A percentile compares a stretch with the other conserved stretches of the same genome.
Evolutionary conservation across 2,113 vertebrate species (phyloP).

Genomic region (Orycteropus afer): DNA sequence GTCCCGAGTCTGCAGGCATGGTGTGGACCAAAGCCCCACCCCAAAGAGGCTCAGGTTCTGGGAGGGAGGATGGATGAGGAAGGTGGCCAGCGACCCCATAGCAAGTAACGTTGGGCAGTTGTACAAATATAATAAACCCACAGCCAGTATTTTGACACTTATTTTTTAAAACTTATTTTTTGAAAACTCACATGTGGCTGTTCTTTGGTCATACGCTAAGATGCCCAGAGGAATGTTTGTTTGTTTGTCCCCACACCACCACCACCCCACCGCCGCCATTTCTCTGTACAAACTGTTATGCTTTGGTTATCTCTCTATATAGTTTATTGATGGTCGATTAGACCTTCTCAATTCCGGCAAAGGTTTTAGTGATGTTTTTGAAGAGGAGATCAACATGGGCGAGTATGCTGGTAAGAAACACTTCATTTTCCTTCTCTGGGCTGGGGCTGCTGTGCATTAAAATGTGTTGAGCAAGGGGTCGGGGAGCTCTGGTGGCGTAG

Average conservation of each 20-base stretch:
- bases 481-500: too few relatives aligned
- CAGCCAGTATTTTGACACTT: background rate
- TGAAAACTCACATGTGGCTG: background rate
- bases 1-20: background rate
- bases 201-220: background rate
- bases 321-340: constrained; percentile 98
- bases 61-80: background rate
- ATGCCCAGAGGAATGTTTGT: background rate
- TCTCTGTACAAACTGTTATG: background rate
- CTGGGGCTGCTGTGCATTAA: background rate
- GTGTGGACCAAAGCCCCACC: background rate
- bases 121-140: background rate
- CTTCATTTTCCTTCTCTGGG: background rate
- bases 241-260: too few relatives aligned
- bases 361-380: constrained; percentile 98
- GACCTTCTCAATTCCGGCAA: constrained; percentile 96
- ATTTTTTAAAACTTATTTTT: background rate
- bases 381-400: constrained; percentile 97
- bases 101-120: background rate
- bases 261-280: background rate
- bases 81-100: background rate
- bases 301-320: constrained; percentile 4
- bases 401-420: constrained; percentile 93
- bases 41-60: background rate
- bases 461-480: background rate